Evolutionary conservation across 2,113 vertebrate genomes (phyloP), one percentile per base, ranked within the genome.

Genomic region (Tichodroma muraria): DNA sequence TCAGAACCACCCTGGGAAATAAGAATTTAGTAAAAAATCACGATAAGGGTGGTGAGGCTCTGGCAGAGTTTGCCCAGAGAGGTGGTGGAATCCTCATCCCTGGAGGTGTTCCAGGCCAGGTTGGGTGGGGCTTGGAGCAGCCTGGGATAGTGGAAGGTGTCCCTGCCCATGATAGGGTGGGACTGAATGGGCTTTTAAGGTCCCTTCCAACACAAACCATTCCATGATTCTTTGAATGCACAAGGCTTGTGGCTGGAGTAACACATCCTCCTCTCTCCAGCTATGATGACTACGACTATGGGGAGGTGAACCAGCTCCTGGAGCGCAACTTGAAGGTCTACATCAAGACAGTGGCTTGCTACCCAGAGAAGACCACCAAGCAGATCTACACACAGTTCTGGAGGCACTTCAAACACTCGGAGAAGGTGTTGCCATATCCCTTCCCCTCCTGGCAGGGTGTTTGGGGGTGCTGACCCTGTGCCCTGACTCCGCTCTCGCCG

Each of bases 261-360:
- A 94, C 5, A 8, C 8, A 0, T 25, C 9, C 44, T 71, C 13
- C 27, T 47, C 38, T 50, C 31, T 49, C 9, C 93, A 99, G 99
- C 50, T 99, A 99, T 0, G 99, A 99, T 0, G 99, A 99, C 92
- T 99, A 99, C 1, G 98, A 99, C 96, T 99, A 99, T 0, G 98
- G 98, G 40, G 98, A 99, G 60, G 99, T 99, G 90, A 99, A 99
- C 83, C 98, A 98, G 94, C 97, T 99, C 54, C 84, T 99, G 93
- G 99, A 99, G 93, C 98, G 99, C 88, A 98, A 98, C 70, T 73
- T 99, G 85, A 99, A 99, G 96, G 85, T 99, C 77, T 99, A 99
- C 83, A 98, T 99, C 56, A 99, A 99, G 96, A 99, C 99, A 0
- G 98, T 99, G 96, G 98, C 99, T 71, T 99, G 99, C 90, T 98